phyloP scores from a whole-genome alignment of 2,888 invertebrate genomes.

The Trachelus iudaicus region DNA sequence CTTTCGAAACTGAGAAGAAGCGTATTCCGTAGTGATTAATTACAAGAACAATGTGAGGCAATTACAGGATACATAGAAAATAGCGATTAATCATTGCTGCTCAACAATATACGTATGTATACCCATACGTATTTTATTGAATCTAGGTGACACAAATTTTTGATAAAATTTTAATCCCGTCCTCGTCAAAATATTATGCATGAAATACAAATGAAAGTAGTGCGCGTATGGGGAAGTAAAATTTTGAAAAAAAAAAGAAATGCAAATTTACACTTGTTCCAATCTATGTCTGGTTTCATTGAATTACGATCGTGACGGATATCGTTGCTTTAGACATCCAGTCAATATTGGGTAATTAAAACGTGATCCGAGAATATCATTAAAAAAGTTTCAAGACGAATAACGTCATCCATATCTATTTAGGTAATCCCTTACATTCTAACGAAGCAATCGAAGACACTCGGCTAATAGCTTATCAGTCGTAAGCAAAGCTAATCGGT shows the following conservation, averaged over 20 bases:
- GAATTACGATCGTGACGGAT: too few species aligned
- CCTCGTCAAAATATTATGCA: neutral
- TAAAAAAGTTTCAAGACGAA: too few species aligned
- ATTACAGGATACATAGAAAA: neutral
- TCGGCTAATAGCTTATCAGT: neutral
- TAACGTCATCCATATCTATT: too few species aligned
- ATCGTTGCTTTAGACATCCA: too few species aligned
- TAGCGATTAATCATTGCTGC: neutral
- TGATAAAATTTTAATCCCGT: neutral
- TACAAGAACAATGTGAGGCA: neutral
- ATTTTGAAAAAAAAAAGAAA: too few species aligned
- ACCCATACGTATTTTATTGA: neutral
- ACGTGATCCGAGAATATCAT: too few species aligned
- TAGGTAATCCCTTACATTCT: neutral
- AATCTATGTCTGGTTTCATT: too few species aligned
- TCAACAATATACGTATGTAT: neutral
- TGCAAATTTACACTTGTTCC: too few species aligned
- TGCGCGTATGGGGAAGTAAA: too few species aligned
- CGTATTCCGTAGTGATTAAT: neutral
- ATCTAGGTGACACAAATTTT: neutral
- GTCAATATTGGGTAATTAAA: too few species aligned
- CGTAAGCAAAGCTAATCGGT: neutral
- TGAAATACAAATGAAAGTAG: too few species aligned
- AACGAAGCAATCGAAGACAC: neutral
- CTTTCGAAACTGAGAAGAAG: neutral